These are phyloP conservation scores for Dipodomys stephensi DNA, from an alignment of 2,113 vertebrate genomes.

Conservation along the genomic window DNA sequence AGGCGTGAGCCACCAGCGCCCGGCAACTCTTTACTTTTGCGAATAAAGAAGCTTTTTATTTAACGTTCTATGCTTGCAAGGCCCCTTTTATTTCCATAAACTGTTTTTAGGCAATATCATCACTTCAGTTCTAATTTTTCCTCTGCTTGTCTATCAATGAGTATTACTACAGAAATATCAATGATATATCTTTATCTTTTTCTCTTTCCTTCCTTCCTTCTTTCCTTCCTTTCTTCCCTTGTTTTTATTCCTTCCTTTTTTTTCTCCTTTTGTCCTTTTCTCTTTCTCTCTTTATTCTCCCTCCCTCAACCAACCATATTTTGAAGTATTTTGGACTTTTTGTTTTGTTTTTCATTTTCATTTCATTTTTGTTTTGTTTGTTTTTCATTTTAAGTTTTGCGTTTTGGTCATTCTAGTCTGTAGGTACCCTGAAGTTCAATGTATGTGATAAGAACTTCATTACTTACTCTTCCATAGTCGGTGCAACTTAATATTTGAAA, in stretches of 20 bases:
- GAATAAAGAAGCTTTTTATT: background rate
- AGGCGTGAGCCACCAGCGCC: too few relatives aligned
- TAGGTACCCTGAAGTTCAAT: background rate
- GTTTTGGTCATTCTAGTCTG: background rate
- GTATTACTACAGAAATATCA: background rate
- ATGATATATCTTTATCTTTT: background rate
- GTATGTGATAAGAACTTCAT: background rate
- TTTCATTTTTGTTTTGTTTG: too few relatives aligned
- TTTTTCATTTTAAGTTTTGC: too few relatives aligned
- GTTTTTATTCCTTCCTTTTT: too few relatives aligned
- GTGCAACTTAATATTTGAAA: too few relatives aligned
- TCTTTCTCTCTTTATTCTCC: too few relatives aligned
- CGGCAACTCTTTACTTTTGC: background rate
- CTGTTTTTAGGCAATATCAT: background rate
- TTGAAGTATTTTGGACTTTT: background rate
- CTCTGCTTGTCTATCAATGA: background rate
- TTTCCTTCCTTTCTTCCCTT: too few relatives aligned
- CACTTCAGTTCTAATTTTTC: background rate
- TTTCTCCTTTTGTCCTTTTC: too few relatives aligned
- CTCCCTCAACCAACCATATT: background rate
- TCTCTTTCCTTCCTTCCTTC: background rate
- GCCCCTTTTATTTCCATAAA: background rate
- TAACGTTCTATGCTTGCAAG: background rate
- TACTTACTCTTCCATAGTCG: background rate
- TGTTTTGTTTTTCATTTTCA: too few relatives aligned